A percentile compares a stretch with the other conserved stretches of the same genome.
These are phyloP conservation scores for Synergus umbraculus DNA, from an alignment of 2,888 invertebrate genomes.

Conservation along the genomic window DNA sequence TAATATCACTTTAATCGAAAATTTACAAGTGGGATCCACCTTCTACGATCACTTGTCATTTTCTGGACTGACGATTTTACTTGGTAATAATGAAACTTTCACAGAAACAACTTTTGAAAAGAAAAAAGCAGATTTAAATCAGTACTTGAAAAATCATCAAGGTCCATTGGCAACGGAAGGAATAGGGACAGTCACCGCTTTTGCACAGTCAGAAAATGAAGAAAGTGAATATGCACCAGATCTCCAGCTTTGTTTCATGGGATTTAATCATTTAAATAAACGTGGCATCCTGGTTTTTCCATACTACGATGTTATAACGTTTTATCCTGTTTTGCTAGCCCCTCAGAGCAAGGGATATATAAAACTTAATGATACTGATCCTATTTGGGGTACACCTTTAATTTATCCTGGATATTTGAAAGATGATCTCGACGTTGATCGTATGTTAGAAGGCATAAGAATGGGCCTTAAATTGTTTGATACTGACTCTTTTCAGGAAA, in stretches of 20 bases:
- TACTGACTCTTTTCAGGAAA: constrained; percentile 31
- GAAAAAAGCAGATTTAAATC: constrained; percentile 71
- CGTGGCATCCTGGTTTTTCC: constrained; percentile 23
- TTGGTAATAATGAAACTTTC: constrained; percentile 64
- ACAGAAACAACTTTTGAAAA: constrained; percentile 64
- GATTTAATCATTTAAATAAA: not conserved
- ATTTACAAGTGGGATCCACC: constrained; percentile 78
- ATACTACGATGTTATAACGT: constrained; percentile 52
- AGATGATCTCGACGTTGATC: constrained; percentile 38
- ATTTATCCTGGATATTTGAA: constrained; percentile 43
- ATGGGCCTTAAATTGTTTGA: constrained; percentile 18
- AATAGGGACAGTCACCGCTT: constrained; percentile 80
- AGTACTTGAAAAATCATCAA: constrained; percentile 78
- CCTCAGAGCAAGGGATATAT: constrained; percentile 56
- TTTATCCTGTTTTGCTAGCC: constrained; percentile 45
- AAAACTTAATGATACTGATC: constrained; percentile 52
- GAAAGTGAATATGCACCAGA: constrained; percentile 2
- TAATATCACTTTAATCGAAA: constrained; percentile 73
- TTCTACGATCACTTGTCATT: constrained; percentile 79
- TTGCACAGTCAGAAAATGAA: constrained; percentile 81
- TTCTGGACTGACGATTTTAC: constrained; percentile 72
- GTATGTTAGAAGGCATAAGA: constrained; percentile 29
- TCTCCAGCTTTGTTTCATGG: not conserved
- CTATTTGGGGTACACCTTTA: constrained; percentile 35
- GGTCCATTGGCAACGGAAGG: constrained; percentile 78